Evolutionary conservation across 2,888 invertebrate genomes (phyloP).

Genomic region (Metallyticus violacea): DNA sequence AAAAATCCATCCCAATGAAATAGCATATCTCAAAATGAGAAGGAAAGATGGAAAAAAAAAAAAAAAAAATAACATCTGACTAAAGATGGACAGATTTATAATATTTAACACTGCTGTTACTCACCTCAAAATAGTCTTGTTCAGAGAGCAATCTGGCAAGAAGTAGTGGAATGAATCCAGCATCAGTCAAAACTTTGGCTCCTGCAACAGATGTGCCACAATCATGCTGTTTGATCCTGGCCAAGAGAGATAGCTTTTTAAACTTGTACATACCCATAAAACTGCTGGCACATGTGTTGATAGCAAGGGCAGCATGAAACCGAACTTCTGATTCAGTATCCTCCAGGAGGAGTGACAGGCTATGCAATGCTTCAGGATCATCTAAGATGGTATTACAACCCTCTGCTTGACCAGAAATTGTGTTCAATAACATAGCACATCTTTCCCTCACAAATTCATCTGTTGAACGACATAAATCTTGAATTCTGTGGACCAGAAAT

Average conservation of each 20-base stretch:
- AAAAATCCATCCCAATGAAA: no score
- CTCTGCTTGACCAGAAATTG: constrained; percentile 44
- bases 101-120: no score
- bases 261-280: not conserved
- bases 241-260: not conserved
- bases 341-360: constrained; percentile 42
- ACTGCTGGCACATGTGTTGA: constrained; percentile 44
- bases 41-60: no score
- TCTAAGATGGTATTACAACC: constrained; percentile 47
- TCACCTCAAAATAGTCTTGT: constrained; percentile 38
- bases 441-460: constrained; percentile 46
- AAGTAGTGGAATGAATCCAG: not conserved
- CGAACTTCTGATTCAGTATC: constrained; percentile 45
- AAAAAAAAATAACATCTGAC: no score
- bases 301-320: constrained; percentile 43
- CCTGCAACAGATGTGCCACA: not conserved
- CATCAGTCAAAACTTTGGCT: not conserved
- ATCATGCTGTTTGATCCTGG: not conserved
- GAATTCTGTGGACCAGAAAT: constrained; percentile 37
- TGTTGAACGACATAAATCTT: constrained; percentile 42
- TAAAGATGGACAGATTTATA: no score
- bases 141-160: not conserved
- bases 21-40: no score
- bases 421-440: constrained; percentile 43
- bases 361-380: constrained; percentile 42